Percentiles rank a stretch among this genome's conserved stretches.
Conservation (phyloP, 2,888 invertebrate genomes). For the Thymelicus lineola region DNA sequence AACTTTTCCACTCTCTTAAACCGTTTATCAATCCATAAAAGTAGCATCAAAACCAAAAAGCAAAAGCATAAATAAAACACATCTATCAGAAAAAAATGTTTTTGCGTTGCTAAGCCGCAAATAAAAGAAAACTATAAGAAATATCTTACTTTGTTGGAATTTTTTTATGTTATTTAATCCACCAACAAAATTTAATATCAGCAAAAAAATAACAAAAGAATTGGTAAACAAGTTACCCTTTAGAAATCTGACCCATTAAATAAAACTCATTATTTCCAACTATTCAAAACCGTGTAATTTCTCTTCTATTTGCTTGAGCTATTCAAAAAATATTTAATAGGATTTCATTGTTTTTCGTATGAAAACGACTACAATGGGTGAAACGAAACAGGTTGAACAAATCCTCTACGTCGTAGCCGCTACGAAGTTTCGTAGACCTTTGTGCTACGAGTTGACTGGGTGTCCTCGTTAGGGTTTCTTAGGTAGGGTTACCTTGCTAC, state of each 20-base stretch:
- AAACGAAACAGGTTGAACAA: constrained; percentile 25
- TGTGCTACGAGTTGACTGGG: constrained; percentile 37
- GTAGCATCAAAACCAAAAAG: too few species aligned
- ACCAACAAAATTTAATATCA: constrained; percentile 2
- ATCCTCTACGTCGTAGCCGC: constrained; percentile 46
- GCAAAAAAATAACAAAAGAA: constrained; percentile 24
- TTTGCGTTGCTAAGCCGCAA: too few species aligned
- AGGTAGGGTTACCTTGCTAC: neutral
- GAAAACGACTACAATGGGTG: constrained; percentile 30
- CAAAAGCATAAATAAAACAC: too few species aligned
- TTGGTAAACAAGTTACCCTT: constrained; percentile 6
- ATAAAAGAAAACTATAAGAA: too few species aligned
- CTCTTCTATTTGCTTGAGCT: constrained; percentile 24
- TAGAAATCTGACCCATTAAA: constrained; percentile 28
- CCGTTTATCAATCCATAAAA: too few species aligned
- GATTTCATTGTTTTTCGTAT: constrained; percentile 33
- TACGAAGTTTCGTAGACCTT: constrained; percentile 58
- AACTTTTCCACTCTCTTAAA: too few species aligned
- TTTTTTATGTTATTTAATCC: neutral
- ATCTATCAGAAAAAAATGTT: too few species aligned
- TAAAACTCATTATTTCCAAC: constrained; percentile 34
- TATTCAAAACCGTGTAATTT: constrained; percentile 23
- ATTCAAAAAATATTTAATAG: constrained; percentile 34
- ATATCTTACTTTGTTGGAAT: neutral
- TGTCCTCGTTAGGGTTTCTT: constrained; percentile 17